Evolutionary conservation across 2,888 invertebrate genomes (phyloP).

Genomic region (Labia minor): DNA sequence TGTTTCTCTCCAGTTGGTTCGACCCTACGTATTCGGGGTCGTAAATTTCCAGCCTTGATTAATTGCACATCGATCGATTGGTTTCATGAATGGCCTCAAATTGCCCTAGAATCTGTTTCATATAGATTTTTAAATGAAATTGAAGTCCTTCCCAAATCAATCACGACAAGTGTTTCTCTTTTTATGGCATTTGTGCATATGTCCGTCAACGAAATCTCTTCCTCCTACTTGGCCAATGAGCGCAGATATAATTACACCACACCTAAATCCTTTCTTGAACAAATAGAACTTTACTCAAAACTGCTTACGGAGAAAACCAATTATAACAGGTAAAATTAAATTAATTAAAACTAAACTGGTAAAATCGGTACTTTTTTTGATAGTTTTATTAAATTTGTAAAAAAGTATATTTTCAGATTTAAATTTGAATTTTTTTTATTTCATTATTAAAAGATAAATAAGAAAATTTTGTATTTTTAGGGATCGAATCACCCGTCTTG

Average conservation of each 20-base stretch:
- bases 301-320: conserved; percentile 52
- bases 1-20: conserved; percentile 94
- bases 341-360: too few relatives aligned
- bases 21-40: conserved; percentile 70
- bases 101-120: conserved; percentile 83
- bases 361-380: not conserved
- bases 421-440: too few relatives aligned
- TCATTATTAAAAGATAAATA: conserved; percentile 20
- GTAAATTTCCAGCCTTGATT: conserved; percentile 88
- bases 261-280: conserved; percentile 89
- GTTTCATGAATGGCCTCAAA: conserved; percentile 94
- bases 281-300: conserved; percentile 66
- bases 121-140: conserved; percentile 68
- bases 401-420: too few relatives aligned
- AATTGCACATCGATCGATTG: conserved; percentile 90
- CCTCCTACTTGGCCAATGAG: conserved; percentile 68
- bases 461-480: conserved; percentile 41
- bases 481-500: conserved; percentile 65
- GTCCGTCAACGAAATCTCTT: conserved; percentile 76
- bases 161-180: conserved; percentile 52
- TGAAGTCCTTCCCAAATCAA: conserved; percentile 49
- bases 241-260: conserved; percentile 91
- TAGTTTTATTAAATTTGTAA: too few relatives aligned
- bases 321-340: not conserved
- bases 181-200: conserved; percentile 89